phyloP scores from a whole-genome alignment of 2,888 invertebrate species.

The Sinopyrophorus schimmeli region DNA sequence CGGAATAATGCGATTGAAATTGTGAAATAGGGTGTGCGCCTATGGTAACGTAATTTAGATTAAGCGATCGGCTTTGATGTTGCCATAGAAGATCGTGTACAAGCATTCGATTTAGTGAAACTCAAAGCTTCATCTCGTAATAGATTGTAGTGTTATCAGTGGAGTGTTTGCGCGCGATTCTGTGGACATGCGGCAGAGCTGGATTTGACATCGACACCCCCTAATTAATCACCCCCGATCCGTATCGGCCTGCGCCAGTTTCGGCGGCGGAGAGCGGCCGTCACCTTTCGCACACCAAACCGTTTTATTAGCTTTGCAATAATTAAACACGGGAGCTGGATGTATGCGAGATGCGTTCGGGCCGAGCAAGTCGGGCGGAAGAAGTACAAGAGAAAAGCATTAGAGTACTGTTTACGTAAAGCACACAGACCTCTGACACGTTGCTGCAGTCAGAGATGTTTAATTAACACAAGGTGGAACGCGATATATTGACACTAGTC shows the following conservation, averaged over 20 bases:
- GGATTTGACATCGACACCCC: constrained; percentile 28
- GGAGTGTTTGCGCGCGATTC: constrained; percentile 25
- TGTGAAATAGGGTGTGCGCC: no score
- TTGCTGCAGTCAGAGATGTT: constrained; percentile 37
- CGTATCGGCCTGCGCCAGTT: constrained; percentile 18
- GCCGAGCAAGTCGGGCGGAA: constrained; percentile 39
- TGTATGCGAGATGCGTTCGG: constrained; percentile 19
- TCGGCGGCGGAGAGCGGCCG: constrained; percentile 3
- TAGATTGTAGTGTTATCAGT: constrained; percentile 21
- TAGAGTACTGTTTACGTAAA: constrained; percentile 40
- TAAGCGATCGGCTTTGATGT: constrained; percentile 14
- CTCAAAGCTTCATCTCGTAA: constrained; percentile 20
- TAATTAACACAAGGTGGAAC: constrained; percentile 41
- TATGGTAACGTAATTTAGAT: constrained; percentile 3
- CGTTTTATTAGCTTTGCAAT: constrained; percentile 25
- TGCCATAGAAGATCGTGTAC: constrained; percentile 3
- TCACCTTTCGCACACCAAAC: no score
- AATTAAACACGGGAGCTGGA: constrained; percentile 23
- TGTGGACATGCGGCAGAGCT: constrained; percentile 24
- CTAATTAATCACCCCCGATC: constrained; percentile 30
- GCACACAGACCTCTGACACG: constrained; percentile 35
- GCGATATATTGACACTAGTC: constrained; percentile 41
- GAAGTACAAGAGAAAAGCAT: constrained; percentile 46
- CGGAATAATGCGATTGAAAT: no score
- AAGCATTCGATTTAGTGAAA: constrained; percentile 19